Evolutionary conservation across 2,797 vertebrate genomes (phyloP), one percentile per base, ranked within the genome.

Genomic region (Pampus argenteus): DNA sequence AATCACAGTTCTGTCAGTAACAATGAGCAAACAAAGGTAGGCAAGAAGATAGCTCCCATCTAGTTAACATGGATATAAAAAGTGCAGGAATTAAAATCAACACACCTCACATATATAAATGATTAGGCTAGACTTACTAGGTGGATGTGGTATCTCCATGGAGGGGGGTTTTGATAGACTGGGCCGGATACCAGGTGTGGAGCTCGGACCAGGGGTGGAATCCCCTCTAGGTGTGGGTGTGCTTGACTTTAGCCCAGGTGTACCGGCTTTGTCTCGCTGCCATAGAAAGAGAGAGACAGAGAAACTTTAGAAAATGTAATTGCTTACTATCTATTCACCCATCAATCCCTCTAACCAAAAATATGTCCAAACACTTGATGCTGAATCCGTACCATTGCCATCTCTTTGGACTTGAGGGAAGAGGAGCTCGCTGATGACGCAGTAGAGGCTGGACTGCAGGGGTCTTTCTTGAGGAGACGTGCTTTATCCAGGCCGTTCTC

Each of bases 341-440:
- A 20, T 40, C 1, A 45, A 56, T 56, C 10, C 0, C 22, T 56
- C 45, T 15, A 26, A 17, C 9, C 2, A 36, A 31, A n/a, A 28
- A 47, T 11, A 56, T 31, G 10, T 14, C 26, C 2, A 78, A 61
- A 63, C 31, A 60, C 40, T 10, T 45, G 1, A 14, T 14, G 17
- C 6, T 51, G 7, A 7, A 52, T 70, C 36, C 72, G 2, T 86
- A 98, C 97, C 95, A 97, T 91, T 72, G 94, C 92, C 82, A 97
- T 95, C 91, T 98, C 97, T 96, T 98, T 98, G 90, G 97, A 98
- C 91, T 98, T 98, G 77, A 97, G 94, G 23, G 97, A 98, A 71
- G 97, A 93, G 11, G 97, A 97, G 88, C 97, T 99, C 58, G 97
- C 96, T 60, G 97, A 98, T 9, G 97, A 98, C 34, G 97, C 97